Evolutionary conservation across 2,797 vertebrate genomes (phyloP).

Genomic region (Sciurus vulgaris): DNA sequence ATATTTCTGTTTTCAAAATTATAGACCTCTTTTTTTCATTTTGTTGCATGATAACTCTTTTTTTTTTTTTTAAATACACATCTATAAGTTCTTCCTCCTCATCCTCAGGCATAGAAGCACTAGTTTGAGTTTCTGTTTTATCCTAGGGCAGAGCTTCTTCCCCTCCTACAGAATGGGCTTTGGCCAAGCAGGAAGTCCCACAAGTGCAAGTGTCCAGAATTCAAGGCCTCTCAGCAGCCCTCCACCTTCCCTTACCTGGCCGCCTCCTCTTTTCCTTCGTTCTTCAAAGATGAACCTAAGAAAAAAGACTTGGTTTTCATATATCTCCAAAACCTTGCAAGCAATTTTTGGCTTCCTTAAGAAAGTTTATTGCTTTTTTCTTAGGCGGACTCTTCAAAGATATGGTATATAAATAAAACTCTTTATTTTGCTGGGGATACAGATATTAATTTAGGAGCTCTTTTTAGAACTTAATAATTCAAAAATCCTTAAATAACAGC

Average conservation of each 20-base stretch:
- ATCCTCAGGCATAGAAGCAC: not conserved
- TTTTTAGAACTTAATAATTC: not conserved
- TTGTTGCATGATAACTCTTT: not conserved
- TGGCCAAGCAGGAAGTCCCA: not conserved
- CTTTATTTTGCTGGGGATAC: not conserved
- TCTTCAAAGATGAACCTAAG: not conserved
- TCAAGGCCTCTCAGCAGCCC: fast-evolving
- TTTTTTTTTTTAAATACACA: no score
- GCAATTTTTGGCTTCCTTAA: not conserved
- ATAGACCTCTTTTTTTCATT: not conserved
- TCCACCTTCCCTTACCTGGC: no score
- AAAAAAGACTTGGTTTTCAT: not conserved
- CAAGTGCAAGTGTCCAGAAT: not conserved
- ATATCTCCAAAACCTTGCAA: not conserved
- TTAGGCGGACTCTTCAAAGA: not conserved
- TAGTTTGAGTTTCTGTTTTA: fast-evolving
- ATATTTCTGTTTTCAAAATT: not conserved
- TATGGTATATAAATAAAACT: not conserved
- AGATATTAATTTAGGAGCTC: not conserved
- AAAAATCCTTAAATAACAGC: not conserved
- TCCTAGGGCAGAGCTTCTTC: fast-evolving
- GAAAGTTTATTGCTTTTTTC: not conserved
- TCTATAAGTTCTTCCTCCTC: not conserved
- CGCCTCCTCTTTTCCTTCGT: not conserved
- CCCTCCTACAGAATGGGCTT: no score